A percentile compares a stretch with the other conserved stretches of the same genome.
These are phyloP conservation scores for Buathra laborator DNA, from an alignment of 2,888 invertebrate genomes.

Conservation along the genomic window DNA sequence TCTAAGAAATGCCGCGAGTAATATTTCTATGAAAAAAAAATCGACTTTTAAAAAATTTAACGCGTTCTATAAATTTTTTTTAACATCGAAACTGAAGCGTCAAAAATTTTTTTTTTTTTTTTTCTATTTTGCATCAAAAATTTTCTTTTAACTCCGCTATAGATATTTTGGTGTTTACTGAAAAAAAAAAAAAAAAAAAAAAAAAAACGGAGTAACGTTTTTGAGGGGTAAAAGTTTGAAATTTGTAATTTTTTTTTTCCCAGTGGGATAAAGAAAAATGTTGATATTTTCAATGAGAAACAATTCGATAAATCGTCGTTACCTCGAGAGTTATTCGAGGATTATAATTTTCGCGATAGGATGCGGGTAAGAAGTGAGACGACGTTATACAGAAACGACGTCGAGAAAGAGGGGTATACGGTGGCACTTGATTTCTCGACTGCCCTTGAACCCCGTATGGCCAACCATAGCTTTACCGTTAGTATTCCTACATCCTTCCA, in stretches of 20 bases:
- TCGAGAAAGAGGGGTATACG: constrained; percentile 60
- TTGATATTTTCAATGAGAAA: constrained; percentile 9
- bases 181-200: neutral
- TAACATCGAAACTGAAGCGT: neutral
- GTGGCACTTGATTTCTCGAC: constrained; percentile 76
- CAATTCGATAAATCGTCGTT: constrained; percentile 28
- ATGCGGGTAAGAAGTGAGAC: constrained; percentile 46
- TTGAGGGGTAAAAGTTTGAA: neutral
- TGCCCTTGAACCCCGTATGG: constrained; percentile 82
- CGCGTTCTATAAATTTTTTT: neutral
- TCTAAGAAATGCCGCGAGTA: no score
- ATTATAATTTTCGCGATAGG: constrained; percentile 51
- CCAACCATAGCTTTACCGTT: constrained; percentile 82
- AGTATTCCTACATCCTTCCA: constrained; percentile 82
- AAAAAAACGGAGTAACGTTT: neutral
- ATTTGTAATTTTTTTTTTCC: neutral
- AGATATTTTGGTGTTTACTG: neutral
- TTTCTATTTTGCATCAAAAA: neutral
- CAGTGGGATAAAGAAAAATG: neutral
- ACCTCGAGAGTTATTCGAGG: neutral
- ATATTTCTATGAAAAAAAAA: no score
- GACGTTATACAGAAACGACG: constrained; percentile 21
- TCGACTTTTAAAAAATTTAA: neutral
- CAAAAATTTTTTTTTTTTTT: neutral
- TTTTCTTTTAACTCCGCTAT: neutral